Evolutionary conservation across 2,888 invertebrate genomes (phyloP), one percentile per base, ranked within the genome.

Genomic region (Lamellibrachia columna): DNA sequence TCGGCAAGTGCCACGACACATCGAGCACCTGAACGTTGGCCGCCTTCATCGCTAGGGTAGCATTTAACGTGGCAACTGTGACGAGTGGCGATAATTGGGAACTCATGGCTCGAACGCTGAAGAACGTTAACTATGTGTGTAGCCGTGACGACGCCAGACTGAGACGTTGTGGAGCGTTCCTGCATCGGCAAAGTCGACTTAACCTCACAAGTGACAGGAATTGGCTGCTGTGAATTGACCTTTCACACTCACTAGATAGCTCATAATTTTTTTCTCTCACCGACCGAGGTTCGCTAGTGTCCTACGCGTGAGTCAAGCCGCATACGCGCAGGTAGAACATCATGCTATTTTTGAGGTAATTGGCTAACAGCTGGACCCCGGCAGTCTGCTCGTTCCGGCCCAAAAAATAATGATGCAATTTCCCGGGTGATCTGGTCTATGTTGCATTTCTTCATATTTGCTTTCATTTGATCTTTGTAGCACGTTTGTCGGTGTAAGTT

Each of bases 1-100:
- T 90, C 2, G 96, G 96, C 53, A 96, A 92, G 92, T 95, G 95
- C 95, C 95, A 96, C 2, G 96, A 95, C 4, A 95, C 95, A 94
- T 96, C 96, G 8, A 96, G 92, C 52, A 96, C 94, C 92, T 95
- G 93, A 2, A 95, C 91, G 52, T 28, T 93, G 55, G 40, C 22
- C 28, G 11, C 15, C 53, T 91, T 53, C n/a, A 15, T 91, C 53
- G 9, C 22, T 28, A 91, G 22, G 15, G 11, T 91, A 15, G 3
- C 91, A 28, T 91, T 91, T 40, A 91, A 28, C 40, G 11, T 11
- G 15, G 22, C 3, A 2, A 22, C 91, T 15, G 52, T 91, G 53
- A 91, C n/a, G 53, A 91, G 91, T 91, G 91, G 75, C 22, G 75
- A 22, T 15, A 22, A 15, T 15, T n/a, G 75, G 22, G 75, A 75